Base-by-base conservation (phyloP, 2,113 vertebrate genomes). In the Typhlomys cinereus region DNA sequence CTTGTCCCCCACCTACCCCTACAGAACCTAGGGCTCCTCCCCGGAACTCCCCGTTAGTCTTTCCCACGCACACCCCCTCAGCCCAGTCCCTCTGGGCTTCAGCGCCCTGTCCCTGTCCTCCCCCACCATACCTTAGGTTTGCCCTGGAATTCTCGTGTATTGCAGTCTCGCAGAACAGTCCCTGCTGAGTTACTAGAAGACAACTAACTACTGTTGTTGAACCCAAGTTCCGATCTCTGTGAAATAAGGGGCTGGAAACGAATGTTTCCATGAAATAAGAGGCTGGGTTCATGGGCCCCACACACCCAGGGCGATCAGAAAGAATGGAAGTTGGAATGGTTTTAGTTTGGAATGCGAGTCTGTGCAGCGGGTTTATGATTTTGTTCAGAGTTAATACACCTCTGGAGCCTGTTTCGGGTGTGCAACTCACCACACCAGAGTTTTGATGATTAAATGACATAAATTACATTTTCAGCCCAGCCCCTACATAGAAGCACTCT, bases 261-360 rank as follows among this genome's bases (percentile, higher is more conserved):
- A 18, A 48, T 82, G 59, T 81, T 23, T n/a, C n/a, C n/a, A n/a
- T n/a, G n/a, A n/a, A n/a, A n/a, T n/a, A n/a, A n/a, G n/a, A n/a
- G n/a, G 5, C 20, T 20, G 66, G 29, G 29, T 15, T 34, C 84
- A 0, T 34, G 8, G 64, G 0, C 29, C n/a, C 1, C 0, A 39
- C 83, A 10, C 46, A 29, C 39, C 46, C 29, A 6, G 6, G 44
- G 54, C 78, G 15, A 57, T 86, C 62, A 70, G 31, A n/a, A 21
- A 23, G 52, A 46, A 8, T 1, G 52, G 11, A 15, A 13, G 0
- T 52, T 34, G 80, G 39, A n/a, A 2, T 57, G 62, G 27, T 34
- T 8, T 31, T 61, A 84, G 50, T 39, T 74, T 64, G 7, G 50
- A 23, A 48, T 44, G 54, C 64, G 12, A 89, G 17, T 21, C 66